A percentile compares a stretch with the other conserved stretches of the same genome.
Conservation (phyloP, 2,113 vertebrate species). For the Nycticryphes semicollaris region DNA sequence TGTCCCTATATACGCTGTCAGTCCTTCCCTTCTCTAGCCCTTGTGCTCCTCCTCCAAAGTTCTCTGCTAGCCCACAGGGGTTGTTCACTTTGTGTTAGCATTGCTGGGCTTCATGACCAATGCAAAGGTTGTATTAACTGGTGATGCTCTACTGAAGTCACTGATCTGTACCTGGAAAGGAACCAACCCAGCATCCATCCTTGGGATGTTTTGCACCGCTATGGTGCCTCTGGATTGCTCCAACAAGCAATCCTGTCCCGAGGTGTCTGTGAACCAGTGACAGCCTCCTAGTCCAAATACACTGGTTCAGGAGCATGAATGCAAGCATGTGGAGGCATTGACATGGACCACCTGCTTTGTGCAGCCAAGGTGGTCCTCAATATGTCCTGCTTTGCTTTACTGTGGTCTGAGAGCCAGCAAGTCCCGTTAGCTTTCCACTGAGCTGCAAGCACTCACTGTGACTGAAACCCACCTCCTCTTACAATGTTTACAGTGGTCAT, state of each 20-base stretch:
- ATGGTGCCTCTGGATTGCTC: not conserved
- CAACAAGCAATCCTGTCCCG: not conserved
- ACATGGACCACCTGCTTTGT: not conserved
- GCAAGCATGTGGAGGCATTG: not conserved
- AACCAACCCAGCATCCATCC: not conserved
- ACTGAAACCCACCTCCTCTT: not conserved
- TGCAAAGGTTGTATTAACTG: not conserved
- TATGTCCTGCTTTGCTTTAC: not conserved
- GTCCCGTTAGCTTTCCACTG: not conserved
- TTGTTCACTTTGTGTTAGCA: not conserved
- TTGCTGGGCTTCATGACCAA: not conserved
- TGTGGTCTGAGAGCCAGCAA: not conserved
- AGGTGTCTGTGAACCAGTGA: not conserved
- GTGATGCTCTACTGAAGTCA: not conserved
- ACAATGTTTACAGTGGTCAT: no score
- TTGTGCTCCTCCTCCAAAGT: not conserved
- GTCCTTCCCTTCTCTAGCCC: not conserved
- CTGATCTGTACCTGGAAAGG: not conserved
- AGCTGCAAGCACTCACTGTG: not conserved
- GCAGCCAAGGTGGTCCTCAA: not conserved
- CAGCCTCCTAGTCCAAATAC: not conserved
- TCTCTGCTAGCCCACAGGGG: not conserved
- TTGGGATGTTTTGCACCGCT: not conserved
- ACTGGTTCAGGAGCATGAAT: not conserved
- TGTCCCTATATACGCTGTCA: not conserved